Percentiles rank a stretch among this genome's conserved stretches.
These are phyloP conservation scores for Excalfactoria chinensis DNA, from an alignment of 2,113 vertebrate species.

Conservation along the genomic window DNA sequence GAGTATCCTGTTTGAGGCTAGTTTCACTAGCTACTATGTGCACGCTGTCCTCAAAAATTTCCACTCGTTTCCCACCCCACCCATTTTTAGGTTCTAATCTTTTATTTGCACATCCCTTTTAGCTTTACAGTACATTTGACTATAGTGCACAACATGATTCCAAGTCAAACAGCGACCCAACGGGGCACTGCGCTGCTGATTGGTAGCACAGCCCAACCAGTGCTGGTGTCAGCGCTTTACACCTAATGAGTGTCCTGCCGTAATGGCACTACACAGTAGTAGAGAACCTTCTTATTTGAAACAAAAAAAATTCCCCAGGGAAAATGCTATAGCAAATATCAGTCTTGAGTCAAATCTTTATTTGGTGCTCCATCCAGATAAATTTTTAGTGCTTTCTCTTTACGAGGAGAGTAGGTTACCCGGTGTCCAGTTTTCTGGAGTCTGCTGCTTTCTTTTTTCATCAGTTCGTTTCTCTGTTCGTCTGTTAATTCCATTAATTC, in stretches of 20 bases:
- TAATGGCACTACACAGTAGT: conserved; percentile 83
- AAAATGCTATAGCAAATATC: conserved; percentile 79
- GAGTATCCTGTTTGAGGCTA: conserved; percentile 82
- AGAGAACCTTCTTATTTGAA: conserved; percentile 78
- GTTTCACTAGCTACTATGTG: conserved; percentile 83
- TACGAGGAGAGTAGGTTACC: conserved; percentile 97
- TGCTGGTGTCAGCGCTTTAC: conserved; percentile 86
- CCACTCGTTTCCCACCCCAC: conserved; percentile 80
- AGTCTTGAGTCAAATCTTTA: conserved; percentile 95
- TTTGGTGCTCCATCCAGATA: conserved; percentile 95
- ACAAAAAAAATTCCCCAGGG: conserved; percentile 76
- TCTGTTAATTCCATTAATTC: conserved; percentile 93
- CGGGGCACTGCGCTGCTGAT: conserved; percentile 81
- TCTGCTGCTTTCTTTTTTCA: conserved; percentile 99
- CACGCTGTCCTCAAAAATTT: conserved; percentile 79
- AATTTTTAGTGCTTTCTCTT: conserved; percentile 99
- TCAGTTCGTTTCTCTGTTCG: conserved; percentile 94
- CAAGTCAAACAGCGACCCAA: conserved; percentile 83
- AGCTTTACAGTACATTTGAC: conserved; percentile 97
- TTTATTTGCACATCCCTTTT: conserved; percentile 95
- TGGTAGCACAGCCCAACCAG: conserved; percentile 80
- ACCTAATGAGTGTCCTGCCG: conserved; percentile 79
- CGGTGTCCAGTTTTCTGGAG: conserved; percentile 97
- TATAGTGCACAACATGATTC: conserved; percentile 96
- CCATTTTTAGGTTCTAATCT: conserved; percentile 73